Evolutionary conservation across 37 sponge, comb jelly and placozoan genomes (phyloP).

Genomic region (Theonella swinhoei): DNA sequence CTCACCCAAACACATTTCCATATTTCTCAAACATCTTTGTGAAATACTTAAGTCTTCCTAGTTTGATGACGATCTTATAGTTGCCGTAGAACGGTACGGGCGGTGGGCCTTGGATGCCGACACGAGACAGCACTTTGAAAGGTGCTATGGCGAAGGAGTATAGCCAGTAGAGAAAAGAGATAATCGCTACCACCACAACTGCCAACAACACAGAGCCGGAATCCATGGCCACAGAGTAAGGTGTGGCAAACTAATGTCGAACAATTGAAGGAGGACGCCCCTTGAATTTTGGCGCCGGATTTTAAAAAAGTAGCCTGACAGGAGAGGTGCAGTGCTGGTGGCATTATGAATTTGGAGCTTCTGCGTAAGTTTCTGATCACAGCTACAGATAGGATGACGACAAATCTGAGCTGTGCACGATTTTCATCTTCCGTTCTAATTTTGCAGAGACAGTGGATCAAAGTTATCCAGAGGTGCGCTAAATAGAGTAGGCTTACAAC

Average conservation of each 20-base stretch:
- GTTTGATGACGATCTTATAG: neutral
- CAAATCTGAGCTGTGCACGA: neutral
- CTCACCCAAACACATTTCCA: neutral
- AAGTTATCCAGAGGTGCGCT: conserved; percentile 78
- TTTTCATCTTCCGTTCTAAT: neutral
- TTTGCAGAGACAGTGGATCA: conserved; percentile 70
- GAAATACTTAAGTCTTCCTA: neutral
- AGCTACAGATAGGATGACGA: neutral
- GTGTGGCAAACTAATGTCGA: too few relatives aligned
- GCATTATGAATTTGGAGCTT: conserved; percentile 70
- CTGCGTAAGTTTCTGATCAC: conserved; percentile 48
- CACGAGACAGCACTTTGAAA: neutral
- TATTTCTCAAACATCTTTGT: neutral
- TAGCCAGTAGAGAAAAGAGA: neutral
- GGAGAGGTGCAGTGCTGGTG: neutral
- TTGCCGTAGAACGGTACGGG: neutral
- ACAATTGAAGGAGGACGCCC: too few relatives aligned
- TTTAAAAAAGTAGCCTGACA: too few relatives aligned
- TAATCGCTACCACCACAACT: neutral
- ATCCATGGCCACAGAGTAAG: neutral
- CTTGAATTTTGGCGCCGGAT: too few relatives aligned
- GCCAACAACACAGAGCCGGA: neutral
- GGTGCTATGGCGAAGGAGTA: neutral
- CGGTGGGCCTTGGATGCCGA: neutral
- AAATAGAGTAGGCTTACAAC: conserved; percentile 4